A percentile compares a stretch with the other conserved stretches of the same genome.
These are phyloP conservation scores for Brienomyrus brachyistius DNA, from an alignment of 2,113 vertebrate genomes.

Conservation along the genomic window DNA sequence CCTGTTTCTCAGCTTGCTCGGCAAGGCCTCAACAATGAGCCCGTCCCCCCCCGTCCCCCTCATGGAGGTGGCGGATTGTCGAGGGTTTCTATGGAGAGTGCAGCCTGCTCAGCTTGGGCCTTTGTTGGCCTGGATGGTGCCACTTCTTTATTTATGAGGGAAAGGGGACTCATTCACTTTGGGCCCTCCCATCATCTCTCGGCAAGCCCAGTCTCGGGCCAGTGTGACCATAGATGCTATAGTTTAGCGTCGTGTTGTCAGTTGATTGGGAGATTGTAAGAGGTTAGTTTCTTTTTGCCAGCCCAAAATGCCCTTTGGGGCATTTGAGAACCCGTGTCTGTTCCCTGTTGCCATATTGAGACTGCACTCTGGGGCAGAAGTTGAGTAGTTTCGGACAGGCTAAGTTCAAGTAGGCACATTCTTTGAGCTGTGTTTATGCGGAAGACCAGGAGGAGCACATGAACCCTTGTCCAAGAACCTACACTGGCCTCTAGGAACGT, in stretches of 20 bases:
- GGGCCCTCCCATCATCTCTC: background rate
- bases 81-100: slow-evolving; percentile 49
- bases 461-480: background rate
- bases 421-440: background rate
- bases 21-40: slow-evolving; percentile 35
- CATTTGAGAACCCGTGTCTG: background rate
- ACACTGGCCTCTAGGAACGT: background rate
- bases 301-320: too few relatives aligned
- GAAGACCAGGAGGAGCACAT: background rate
- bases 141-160: slow-evolving; percentile 18
- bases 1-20: slow-evolving; percentile 41
- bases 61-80: slow-evolving; percentile 36
- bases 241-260: background rate
- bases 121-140: slow-evolving; percentile 27
- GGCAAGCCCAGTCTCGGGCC: background rate
- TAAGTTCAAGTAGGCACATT: background rate
- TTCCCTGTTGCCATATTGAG: slow-evolving; percentile 1
- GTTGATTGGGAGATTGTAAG: background rate
- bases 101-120: slow-evolving; percentile 28
- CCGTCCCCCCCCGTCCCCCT: slow-evolving; percentile 22
- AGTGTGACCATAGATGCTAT: background rate
- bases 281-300: background rate
- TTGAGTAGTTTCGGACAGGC: background rate
- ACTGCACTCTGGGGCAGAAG: background rate
- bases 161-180: background rate